Evolutionary conservation across 2,888 invertebrate genomes (phyloP), one percentile per base, ranked within the genome.

Genomic region (Palloptera scutellata): DNA sequence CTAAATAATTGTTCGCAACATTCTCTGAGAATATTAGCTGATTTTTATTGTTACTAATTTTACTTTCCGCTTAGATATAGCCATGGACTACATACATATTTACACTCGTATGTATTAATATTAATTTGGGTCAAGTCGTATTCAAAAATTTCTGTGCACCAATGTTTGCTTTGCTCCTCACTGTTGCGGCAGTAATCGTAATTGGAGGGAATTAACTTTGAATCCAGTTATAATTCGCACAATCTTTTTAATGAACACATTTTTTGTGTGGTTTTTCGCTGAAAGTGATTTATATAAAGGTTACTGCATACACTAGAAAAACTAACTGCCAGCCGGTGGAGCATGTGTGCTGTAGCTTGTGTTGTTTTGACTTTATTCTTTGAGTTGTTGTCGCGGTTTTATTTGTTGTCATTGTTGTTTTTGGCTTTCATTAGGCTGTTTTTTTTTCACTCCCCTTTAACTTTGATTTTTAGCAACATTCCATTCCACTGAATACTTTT

Each of bases 161-260:
- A 30, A 30, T 30, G 30, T 30, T 30, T 30, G 6, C 6, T 30
- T 30, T 30, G 30, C 6, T 30, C 30, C 3, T 6, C 30, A 30
- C 30, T 30, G 30, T 30, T 4, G 30, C 6, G 30, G 30, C 6
- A 30, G 30, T 30, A 30, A 6, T 30, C 2, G 30, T 59, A 64
- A 64, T 64, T 64, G 52, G 19, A 52, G 30, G 41, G 51, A 61
- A 66, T 61, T 55, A 57, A 42, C 61, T 20, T 57, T n/a, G 51
- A 52, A 57, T 52, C 58, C 62, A 63, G 67, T 67, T 63, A 62
- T 42, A 63, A 43, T 58, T 51, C 52, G 43, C 52, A 52, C 6
- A 30, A 30, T 30, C 30, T 30, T 30, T 30, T 30, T 30, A 4
- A 30, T 30, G 30, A 30, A 30, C 30, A 30, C 6, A 30, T 30